Conservation (phyloP, 2,888 invertebrate genomes). For the Ophion ellenae region DNA sequence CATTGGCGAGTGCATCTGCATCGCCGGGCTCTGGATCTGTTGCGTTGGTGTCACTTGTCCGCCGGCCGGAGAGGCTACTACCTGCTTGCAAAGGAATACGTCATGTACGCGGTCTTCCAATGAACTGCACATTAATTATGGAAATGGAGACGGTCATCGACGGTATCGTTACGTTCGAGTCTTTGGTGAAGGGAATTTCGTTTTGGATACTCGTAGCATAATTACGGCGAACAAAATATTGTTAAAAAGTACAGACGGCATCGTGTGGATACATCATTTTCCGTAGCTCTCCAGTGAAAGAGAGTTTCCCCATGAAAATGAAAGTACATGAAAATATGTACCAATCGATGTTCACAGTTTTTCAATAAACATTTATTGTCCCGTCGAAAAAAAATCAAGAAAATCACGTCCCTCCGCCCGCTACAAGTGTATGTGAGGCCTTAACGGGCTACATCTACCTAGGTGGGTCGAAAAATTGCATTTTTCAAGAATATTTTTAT, state of each 20-base stretch:
- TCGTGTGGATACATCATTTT: neutral
- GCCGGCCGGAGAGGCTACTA: slow-evolving; percentile 84
- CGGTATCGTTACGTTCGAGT: neutral
- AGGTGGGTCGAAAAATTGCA: no score
- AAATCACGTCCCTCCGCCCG: no score
- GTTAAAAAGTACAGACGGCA: neutral
- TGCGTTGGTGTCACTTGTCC: slow-evolving; percentile 85
- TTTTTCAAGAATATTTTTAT: no score
- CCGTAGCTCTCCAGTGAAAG: no score
- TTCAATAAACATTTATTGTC: no score
- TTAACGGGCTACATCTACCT: no score
- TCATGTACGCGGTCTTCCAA: neutral
- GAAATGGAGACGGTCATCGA: neutral
- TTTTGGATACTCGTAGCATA: neutral
- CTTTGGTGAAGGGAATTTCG: neutral
- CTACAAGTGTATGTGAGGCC: no score
- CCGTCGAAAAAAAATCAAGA: no score
- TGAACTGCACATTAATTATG: neutral
- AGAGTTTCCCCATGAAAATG: no score
- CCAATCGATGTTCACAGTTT: no score
- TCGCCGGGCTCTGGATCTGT: slow-evolving; percentile 85
- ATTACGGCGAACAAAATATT: neutral
- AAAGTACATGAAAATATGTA: no score
- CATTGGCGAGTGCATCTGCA: slow-evolving; percentile 87
- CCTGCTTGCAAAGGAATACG: slow-evolving; percentile 73